Evolutionary conservation across 2,113 vertebrate species (phyloP).

Genomic region (Axis porcinus): DNA sequence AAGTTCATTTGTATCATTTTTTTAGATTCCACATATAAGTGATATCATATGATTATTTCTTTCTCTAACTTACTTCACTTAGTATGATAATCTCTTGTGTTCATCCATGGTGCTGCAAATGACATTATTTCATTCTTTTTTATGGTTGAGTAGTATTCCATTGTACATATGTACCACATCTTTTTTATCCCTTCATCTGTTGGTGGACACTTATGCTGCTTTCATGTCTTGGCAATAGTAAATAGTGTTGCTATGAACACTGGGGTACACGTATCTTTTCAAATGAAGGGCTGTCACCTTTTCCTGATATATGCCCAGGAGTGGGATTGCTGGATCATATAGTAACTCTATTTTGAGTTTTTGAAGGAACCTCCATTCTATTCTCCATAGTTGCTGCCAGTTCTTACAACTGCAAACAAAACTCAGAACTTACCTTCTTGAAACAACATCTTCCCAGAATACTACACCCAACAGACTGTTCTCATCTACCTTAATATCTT

Average conservation of each 20-base stretch:
- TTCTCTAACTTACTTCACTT: not conserved
- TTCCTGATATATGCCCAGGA: not conserved
- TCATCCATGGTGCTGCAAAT: not conserved
- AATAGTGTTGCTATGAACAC: not conserved
- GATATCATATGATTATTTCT: not conserved
- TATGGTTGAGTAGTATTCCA: not conserved
- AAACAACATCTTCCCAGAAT: not conserved
- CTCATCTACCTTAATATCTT: not conserved
- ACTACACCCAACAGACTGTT: not conserved
- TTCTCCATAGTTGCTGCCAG: not conserved
- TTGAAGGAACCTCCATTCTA: not conserved
- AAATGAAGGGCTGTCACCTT: not conserved
- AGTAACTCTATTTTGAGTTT: not conserved
- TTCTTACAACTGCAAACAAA: not conserved
- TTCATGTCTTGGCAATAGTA: not conserved
- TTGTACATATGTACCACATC: fast-evolving
- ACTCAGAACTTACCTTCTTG: not conserved
- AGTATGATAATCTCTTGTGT: not conserved
- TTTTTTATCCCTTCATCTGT: not conserved
- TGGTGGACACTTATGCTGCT: not conserved
- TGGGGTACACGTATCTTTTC: not conserved
- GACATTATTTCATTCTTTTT: not conserved
- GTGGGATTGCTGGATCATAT: not conserved
- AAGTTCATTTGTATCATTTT: not conserved
- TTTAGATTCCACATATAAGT: not conserved